phyloP scores from a whole-genome alignment of 2,113 vertebrate genomes.

The Oreochromis aureus region DNA sequence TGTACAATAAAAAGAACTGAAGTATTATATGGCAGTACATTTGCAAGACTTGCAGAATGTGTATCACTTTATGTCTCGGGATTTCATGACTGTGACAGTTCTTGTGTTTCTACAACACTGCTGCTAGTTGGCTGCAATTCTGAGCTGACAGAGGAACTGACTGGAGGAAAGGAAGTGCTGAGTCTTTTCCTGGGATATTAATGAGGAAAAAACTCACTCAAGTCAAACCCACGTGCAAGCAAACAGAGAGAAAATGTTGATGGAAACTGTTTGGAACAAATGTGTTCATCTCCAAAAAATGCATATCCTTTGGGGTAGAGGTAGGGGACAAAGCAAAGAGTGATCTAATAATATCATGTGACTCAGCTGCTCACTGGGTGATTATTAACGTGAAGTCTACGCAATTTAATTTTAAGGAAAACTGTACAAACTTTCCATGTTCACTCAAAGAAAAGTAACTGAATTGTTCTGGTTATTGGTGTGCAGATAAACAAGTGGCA shows the following conservation, averaged over 20 bases:
- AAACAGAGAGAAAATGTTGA: neutral
- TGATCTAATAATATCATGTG: neutral
- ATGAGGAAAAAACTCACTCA: neutral
- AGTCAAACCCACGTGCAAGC: neutral
- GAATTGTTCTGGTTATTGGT: neutral
- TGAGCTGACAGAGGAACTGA: slow-evolving; percentile 29
- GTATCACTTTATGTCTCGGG: neutral
- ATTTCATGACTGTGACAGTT: neutral
- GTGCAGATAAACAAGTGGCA: neutral
- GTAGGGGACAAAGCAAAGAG: neutral
- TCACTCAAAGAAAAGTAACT: no score
- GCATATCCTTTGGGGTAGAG: neutral
- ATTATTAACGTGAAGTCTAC: slow-evolving; percentile 54
- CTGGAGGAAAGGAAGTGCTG: no score
- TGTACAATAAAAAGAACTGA: neutral
- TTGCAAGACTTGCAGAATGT: neutral
- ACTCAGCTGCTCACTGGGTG: slow-evolving; percentile 48
- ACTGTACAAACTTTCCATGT: neutral
- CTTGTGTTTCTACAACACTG: neutral
- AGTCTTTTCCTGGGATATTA: slow-evolving; percentile 3
- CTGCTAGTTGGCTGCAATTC: neutral
- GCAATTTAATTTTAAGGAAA: neutral
- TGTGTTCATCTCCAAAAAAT: neutral
- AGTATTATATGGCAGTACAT: neutral
- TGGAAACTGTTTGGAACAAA: neutral